Conservation (phyloP, 1,140 invertebrate species). For the Drosophila aff. region DNA sequence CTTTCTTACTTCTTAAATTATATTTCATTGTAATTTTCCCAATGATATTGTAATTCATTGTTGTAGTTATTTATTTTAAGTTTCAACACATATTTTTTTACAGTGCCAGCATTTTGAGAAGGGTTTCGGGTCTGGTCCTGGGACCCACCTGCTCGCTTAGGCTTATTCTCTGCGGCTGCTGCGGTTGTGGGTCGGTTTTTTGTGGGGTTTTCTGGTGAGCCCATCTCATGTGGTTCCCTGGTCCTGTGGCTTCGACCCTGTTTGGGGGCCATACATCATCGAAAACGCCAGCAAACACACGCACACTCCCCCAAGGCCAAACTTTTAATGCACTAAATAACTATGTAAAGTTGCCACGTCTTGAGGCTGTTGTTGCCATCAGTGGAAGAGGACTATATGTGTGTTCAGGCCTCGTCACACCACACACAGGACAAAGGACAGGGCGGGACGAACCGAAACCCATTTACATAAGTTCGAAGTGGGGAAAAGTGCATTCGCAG, state of each 20-base stretch:
- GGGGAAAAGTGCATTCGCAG: slow-evolving; percentile 29
- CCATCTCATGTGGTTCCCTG: background rate
- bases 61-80: too few species aligned
- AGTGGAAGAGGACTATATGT: too few species aligned
- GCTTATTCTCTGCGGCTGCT: slow-evolving; percentile 7
- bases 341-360: slow-evolving; percentile 38
- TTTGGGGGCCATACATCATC: slow-evolving; percentile 33
- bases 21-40: background rate
- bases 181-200: background rate
- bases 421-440: too few species aligned
- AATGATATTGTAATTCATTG: too few species aligned
- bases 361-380: background rate
- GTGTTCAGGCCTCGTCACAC: background rate
- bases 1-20: background rate
- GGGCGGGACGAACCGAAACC: background rate
- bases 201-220: background rate
- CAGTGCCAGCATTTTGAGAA: background rate
- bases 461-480: slow-evolving; percentile 20
- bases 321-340: slow-evolving; percentile 60
- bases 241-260: background rate
- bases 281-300: background rate
- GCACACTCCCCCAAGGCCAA: slow-evolving; percentile 1
- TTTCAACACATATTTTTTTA: too few species aligned
- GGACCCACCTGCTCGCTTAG: slow-evolving; percentile 17
- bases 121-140: background rate